Conservation (phyloP, 2,888 invertebrate species). For the Patella pellucida region DNA sequence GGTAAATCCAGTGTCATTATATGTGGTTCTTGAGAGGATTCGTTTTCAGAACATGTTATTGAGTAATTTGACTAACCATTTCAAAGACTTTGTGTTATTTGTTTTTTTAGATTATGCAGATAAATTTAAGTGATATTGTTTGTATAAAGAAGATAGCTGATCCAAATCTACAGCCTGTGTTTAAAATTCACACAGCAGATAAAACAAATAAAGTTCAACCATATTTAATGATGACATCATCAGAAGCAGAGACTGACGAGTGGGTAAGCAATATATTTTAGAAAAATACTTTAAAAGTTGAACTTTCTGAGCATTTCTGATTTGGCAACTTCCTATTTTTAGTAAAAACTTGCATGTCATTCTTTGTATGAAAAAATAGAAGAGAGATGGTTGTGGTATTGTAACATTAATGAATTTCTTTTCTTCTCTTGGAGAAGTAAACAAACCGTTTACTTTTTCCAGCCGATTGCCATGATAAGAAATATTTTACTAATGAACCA, state of each 20-base stretch:
- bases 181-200: constrained; percentile 82
- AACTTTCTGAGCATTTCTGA: too few relatives aligned
- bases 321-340: too few relatives aligned
- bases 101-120: constrained; percentile 37
- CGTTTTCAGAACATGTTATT: constrained; percentile 72
- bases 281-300: too few relatives aligned
- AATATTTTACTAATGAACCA: not conserved
- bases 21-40: too few relatives aligned
- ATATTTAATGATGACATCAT: constrained; percentile 83
- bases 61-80: constrained; percentile 62
- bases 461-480: not conserved
- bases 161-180: constrained; percentile 74
- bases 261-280: constrained; percentile 77
- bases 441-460: too few relatives aligned
- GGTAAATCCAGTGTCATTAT: too few relatives aligned
- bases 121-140: constrained; percentile 35
- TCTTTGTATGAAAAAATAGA: too few relatives aligned
- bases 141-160: constrained; percentile 38
- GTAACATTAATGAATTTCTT: too few relatives aligned
- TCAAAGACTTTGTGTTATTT: not conserved
- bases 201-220: constrained; percentile 74
- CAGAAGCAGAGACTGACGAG: constrained; percentile 89
- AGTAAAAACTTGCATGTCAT: too few relatives aligned
- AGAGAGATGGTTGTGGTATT: too few relatives aligned
- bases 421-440: too few relatives aligned